Evolutionary conservation across 2,888 invertebrate species (phyloP), one percentile per base, ranked within the genome.

Genomic region (Tiliacea citrago): DNA sequence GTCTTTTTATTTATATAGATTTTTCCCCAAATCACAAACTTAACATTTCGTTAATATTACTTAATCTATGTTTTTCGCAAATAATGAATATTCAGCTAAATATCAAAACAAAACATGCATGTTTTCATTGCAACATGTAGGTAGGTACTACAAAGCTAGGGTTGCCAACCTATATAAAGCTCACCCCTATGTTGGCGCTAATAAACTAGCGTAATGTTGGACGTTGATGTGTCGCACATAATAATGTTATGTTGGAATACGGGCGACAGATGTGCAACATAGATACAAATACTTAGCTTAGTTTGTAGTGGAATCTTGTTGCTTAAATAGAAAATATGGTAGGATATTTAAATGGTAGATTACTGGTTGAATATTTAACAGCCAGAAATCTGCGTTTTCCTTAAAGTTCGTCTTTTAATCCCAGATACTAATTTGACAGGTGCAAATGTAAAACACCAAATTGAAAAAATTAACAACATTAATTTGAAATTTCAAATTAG

Each of bases 221-320:
- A 61, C 75, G 88, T 82, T 87, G 89, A 88, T 71, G 85, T 79
- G 77, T 74, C 77, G 69, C 77, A 81, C 85, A 73, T 90, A 85
- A 89, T 90, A 89, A 87, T 81, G 83, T 86, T 83, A 80, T 71
- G 77, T 63, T 61, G 63, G 76, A 66, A 92, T 93, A 92, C 89
- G 93, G 93, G 93, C 85, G 90, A 88, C 93, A 93, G 93, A 92
- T 93, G 93, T 77, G 47, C 73, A 51, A 70, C 68, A 65, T 18
- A 66, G 35, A 73, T 12, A 74, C 62, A 57, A 60, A 58, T 75
- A 1, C 29, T 29, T 29, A 24, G 16, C 4, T 53, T 60, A n/a
- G 8, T 53, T 63, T 75, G 62, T 62, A 47, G 39, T n/a, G 24
- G 49, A 7, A 18, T 67, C n/a, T 69, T 49, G 39, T 42, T 42